Evolutionary conservation across 2,797 vertebrate species (phyloP), one percentile per base, ranked within the genome.

Genomic region (Coracias cyanogaster): DNA sequence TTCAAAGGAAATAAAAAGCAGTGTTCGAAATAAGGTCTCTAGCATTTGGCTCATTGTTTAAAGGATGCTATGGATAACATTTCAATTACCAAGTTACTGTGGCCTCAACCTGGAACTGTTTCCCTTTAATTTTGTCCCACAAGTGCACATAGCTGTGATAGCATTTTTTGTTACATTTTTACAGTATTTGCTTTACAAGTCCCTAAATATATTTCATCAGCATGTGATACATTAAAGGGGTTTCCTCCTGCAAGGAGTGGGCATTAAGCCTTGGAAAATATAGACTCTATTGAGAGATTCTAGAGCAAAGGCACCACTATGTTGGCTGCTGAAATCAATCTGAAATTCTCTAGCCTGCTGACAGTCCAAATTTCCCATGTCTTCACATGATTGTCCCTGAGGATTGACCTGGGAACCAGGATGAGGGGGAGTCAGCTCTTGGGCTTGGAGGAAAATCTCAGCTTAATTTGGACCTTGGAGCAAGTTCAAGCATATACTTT

Each of bases 1-100:
- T 94, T 94, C 89, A 90, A 93, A 96, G 41, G 33, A 82, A 95
- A 72, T 74, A 90, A 94, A 92, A 69, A 80, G 28, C 64, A 73
- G 37, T 69, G 41, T 79, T 94, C 83, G 67, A 88, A 61, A 80
- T 72, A 73, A 78, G 33, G 57, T 52, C 45, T 91, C 87, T 35
- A 87, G 35, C 29, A 16, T 94, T 83, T 94, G 66, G 46, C 37
- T 91, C 4, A 58, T 87, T 93, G 29, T 95, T 95, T 93, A 69
- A 55, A 89, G 62, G 48, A 51, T 74, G 16, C 35, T 85, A 67
- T 70, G 69, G 76, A 24, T 58, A 67, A 85, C 69, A 51, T 90
- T 82, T 94, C 74, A 92, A 9, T 85, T 92, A 87, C 37, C 28
- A 74, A 90, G 72, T 93, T 78, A 73, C 49, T 87, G 71, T 69